Evolutionary conservation across 2,113 vertebrate genomes (phyloP).

Genomic region (Nymphicus hollandicus): DNA sequence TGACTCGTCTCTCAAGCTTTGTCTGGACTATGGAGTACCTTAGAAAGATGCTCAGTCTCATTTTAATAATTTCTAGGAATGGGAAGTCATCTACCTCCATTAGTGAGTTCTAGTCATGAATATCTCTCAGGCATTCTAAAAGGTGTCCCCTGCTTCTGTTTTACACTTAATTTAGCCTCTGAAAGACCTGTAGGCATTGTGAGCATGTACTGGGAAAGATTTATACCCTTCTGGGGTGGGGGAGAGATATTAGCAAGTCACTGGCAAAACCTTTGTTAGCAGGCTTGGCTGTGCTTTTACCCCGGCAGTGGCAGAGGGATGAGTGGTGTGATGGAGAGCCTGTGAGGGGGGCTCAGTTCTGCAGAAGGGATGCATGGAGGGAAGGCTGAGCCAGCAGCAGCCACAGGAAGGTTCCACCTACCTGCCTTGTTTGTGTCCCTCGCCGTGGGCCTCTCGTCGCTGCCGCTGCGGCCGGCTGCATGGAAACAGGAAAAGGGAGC

Average conservation of each 20-base stretch:
- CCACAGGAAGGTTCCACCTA: background rate
- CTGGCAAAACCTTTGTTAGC: background rate
- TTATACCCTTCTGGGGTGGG: rapidly evolving
- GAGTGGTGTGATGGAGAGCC: background rate
- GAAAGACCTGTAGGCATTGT: background rate
- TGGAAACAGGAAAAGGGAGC: background rate
- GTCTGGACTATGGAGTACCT: background rate
- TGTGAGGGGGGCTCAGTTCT: background rate
- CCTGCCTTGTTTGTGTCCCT: constrained; percentile 82
- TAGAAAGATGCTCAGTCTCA: background rate
- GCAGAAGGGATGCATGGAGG: background rate
- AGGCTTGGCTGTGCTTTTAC: background rate
- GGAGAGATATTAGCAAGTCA: background rate
- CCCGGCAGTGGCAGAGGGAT: background rate
- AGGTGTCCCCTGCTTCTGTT: background rate
- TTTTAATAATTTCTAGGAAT: background rate
- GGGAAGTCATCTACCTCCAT: background rate
- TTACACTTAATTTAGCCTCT: background rate
- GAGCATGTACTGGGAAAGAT: background rate
- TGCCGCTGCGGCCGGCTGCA: constrained; percentile 65
- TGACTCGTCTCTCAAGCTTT: background rate
- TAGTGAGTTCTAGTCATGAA: background rate
- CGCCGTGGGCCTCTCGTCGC: constrained; percentile 74
- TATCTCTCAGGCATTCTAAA: background rate
- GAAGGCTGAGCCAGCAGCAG: background rate